These are phyloP conservation scores for Zoanthus gigantus DNA, from an alignment of 92 coral and sea anemone genomes.

Conservation along the genomic window DNA sequence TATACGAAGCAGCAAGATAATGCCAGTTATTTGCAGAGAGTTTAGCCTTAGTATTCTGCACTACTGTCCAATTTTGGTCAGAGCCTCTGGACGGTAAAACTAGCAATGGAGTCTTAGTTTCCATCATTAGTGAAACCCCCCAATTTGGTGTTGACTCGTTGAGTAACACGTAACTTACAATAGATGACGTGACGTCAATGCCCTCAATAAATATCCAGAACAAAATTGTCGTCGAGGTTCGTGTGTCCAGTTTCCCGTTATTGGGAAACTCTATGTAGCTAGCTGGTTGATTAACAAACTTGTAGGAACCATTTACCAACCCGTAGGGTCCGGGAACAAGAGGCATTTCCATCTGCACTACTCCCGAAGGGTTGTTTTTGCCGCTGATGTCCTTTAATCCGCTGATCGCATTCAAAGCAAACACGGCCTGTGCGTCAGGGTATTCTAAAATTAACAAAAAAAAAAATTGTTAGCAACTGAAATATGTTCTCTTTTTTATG, in stretches of 20 bases:
- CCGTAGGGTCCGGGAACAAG: slow-evolving; percentile 55
- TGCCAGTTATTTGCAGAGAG: slow-evolving; percentile 36
- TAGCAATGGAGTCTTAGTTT: background rate
- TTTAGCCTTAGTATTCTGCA: background rate
- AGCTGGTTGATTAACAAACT: background rate
- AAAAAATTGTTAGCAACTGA: background rate
- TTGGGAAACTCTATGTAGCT: slow-evolving; percentile 49
- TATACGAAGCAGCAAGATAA: slow-evolving; percentile 50
- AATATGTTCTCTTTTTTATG: too few relatives aligned
- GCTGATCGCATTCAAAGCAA: slow-evolving; percentile 29
- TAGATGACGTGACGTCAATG: slow-evolving; percentile 9
- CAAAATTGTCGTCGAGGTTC: slow-evolving; percentile 31
- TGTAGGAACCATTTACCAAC: slow-evolving; percentile 25
- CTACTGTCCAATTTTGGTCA: background rate
- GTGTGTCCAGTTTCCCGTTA: slow-evolving; percentile 48
- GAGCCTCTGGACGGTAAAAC: background rate
- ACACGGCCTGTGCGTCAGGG: slow-evolving; percentile 48
- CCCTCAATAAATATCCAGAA: slow-evolving; percentile 48
- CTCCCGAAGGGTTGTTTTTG: slow-evolving; percentile 33
- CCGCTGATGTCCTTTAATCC: slow-evolving; percentile 51
- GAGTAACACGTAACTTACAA: slow-evolving; percentile 28
- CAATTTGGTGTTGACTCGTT: background rate
- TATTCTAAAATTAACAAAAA: background rate
- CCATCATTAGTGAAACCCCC: slow-evolving; percentile 10
- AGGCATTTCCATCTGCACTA: background rate